A percentile compares a stretch with the other conserved stretches of the same genome.
Conservation (phyloP, 2,113 vertebrate species). For the Helogale parvula region DNA sequence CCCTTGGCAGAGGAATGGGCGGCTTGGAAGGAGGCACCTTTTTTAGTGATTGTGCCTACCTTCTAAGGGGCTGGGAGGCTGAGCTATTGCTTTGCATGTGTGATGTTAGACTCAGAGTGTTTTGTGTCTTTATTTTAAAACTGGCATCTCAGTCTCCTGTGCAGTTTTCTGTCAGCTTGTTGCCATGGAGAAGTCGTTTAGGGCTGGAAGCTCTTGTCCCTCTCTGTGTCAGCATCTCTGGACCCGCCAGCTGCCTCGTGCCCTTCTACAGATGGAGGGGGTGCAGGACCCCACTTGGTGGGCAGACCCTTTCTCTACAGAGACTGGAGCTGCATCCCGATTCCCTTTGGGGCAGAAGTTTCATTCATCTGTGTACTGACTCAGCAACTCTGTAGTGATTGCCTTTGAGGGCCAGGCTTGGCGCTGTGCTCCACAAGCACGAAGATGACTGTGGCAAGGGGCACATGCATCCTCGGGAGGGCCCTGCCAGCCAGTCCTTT, state of each 20-base stretch:
- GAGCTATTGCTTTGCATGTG: constrained; percentile 24
- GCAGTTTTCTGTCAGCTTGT: constrained; percentile 64
- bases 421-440: background rate
- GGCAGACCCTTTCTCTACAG: background rate
- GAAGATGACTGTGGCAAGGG: background rate
- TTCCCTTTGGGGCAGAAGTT: background rate
- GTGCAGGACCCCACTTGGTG: background rate
- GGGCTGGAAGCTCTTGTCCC: constrained; percentile 54
- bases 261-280: background rate
- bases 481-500: background rate
- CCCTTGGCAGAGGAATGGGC: background rate
- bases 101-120: constrained; percentile 42
- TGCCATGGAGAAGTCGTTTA: constrained; percentile 72
- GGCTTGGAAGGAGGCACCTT: background rate
- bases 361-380: background rate
- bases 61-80: background rate
- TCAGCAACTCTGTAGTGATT: background rate
- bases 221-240: constrained; percentile 71
- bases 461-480: background rate
- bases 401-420: background rate
- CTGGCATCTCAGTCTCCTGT: constrained; percentile 47
- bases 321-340: background rate
- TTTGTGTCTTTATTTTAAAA: constrained; percentile 71
- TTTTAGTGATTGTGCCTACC: background rate
- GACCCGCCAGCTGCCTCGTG: constrained; percentile 59